Evolutionary conservation across 2,888 invertebrate genomes (phyloP), one percentile per base, ranked within the genome.

Genomic region (Lepeophtheirus nordmannii): DNA sequence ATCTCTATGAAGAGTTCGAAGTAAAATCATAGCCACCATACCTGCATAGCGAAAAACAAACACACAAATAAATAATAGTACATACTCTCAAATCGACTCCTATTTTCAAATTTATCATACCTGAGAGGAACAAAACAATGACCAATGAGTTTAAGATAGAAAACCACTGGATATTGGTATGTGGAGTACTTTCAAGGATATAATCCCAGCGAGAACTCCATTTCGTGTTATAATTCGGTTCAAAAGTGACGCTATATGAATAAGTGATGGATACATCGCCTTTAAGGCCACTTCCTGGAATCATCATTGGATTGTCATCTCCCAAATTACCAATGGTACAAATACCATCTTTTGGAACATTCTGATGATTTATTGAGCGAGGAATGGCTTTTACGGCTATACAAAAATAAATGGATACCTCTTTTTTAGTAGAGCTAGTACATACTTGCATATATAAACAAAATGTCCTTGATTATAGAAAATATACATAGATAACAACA

Each of bases 151-250:
- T 98, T 69, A 98, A 80, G 73, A 98, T 98, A 70, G 93, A 94
- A 76, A 97, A 96, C 97, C 96, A 97, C 75, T 97, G 96, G 72
- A 97, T 96, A 75, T 96, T 96, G 0, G 96, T 90, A 75, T 96
- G 93, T 0, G 93, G 94, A 88, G 94, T 92, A 0, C 96, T 93
- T 77, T 96, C 93, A 68, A 98, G 79, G 69, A 98, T 96, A 76
- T 98, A 98, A 77, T 98, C 98, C 98, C 98, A 98, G 73, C 98
- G 82, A 0, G 94, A 96, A 0, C 94, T 94, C 98, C 97, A 98
- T 77, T 93, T 94, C 14, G 93, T 85, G 0, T 82, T 82, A 75
- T 89, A 84, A 72, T 89, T 86, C 73, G 82, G 83, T 71, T 82
- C 78, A 76, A 90, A 97, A 30, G 78, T 82, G 0, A 97, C 85